Evolutionary conservation across 2,888 invertebrate species (phyloP), one percentile per base, ranked within the genome.

Genomic region (Neelides folsomi): DNA sequence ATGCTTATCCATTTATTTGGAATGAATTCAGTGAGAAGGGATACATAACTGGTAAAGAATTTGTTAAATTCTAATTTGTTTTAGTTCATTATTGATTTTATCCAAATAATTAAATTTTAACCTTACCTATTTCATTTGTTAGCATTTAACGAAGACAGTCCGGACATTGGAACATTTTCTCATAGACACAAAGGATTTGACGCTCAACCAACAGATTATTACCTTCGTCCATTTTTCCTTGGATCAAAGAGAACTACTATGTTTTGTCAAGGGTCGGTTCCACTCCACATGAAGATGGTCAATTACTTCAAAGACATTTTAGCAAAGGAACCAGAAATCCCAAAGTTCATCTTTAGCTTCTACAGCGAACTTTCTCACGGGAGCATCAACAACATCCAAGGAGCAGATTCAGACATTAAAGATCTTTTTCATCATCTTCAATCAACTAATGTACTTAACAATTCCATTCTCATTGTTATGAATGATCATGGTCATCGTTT

Each of bases 401-500:
- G 60, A 27, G 68, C 68, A 0, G 71, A 71, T 54, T 63, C 62
- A 0, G 66, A 66, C 8, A 66, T 70, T 51, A 35, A 64, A 7
- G 56, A 66, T 12, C 67, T 69, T 50, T 60, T 72, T 7, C 56
- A 57, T 20, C 57, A 65, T 51, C 53, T 67, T 18, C 63, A 68
- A 36, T 51, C 57, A 19, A 49, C 39, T 10, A 58, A 58, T 6
- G 62, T 56, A 2, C 49, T 65, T 40, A 63, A 66, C 18, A 60
- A 63, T 45, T 66, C 66, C 18, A 55, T 66, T 13, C 38, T 67
- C 5, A 51, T 67, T 34, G 52, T 67, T 18, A 57, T 70, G 58
- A 70, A 71, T 56, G 73, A 73, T 55, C 73, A 73, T 52, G 73
- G 73, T 2, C 68, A 69, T 56, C 60, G 73, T 34, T 71, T 70